A percentile compares a stretch with the other conserved stretches of the same genome.
These are phyloP conservation scores for Phoxinus dragarum DNA, from an alignment of 2,797 vertebrate species.

Conservation along the genomic window DNA sequence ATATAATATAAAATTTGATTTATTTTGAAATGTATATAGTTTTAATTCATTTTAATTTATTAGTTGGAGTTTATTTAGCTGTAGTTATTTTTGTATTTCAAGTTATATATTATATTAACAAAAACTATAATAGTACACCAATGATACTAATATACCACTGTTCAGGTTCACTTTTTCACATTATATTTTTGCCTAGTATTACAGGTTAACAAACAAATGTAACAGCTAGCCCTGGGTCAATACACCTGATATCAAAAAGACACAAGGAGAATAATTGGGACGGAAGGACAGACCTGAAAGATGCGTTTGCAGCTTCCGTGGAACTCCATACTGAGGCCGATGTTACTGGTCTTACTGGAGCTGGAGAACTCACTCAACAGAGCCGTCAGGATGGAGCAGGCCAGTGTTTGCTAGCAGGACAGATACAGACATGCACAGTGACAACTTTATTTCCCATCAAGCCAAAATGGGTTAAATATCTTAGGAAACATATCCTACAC, in stretches of 20 bases:
- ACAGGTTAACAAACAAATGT: background rate
- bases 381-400: slow-evolving; percentile 97
- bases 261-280: background rate
- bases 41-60: no score
- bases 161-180: background rate
- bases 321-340: slow-evolving; percentile 99
- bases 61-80: no score
- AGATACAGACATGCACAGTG: slow-evolving; percentile 10
- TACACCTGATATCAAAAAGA: background rate
- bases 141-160: background rate
- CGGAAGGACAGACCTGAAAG: slow-evolving; percentile 87
- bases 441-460: background rate
- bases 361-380: slow-evolving; percentile 98
- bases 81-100: no score
- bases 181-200: background rate
- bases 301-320: slow-evolving; percentile 97
- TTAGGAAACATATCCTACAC: no score
- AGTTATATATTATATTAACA: no score
- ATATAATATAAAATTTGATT: no score
- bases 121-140: background rate
- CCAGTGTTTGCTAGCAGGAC: slow-evolving; percentile 91
- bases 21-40: no score
- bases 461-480: background rate
- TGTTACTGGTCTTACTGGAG: slow-evolving; percentile 99
- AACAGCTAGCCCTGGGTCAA: background rate